Evolutionary conservation across 1,140 invertebrate species (phyloP), one percentile per base, ranked within the genome.

Genomic region (Parasteatoda tepidariorum): DNA sequence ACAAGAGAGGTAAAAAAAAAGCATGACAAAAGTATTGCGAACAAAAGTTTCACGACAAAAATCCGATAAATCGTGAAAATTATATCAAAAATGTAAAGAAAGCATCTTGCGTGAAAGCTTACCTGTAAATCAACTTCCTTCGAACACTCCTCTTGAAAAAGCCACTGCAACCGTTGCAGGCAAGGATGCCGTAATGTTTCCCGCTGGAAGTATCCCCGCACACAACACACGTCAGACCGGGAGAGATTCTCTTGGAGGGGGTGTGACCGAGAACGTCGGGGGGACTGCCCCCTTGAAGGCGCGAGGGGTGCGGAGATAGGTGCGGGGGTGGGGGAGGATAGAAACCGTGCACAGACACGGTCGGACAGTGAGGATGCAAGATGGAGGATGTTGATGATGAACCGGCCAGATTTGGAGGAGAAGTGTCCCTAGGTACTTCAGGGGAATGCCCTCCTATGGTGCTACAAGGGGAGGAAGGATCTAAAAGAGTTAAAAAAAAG

Each of bases 141-240:
- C 98, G 91, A 31, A 99, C 98, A 85, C 96, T 98, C 84, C 98
- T 90, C 88, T 99, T 99, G 91, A 99, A 99, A 91, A 99, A 99
- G 2, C 98, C 98, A 64, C 95, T 97, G 91, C 98, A 99, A 0
- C 98, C 98, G 87, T 99, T 99, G 89, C 98, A 99, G 0, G 97
- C 98, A n/a, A 99, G 91, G 85, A 99, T 99, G 0, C 98, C 98
- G 89, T 98, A 99, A 89, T 99, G 97, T 88, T 99, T 99, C 0
- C 98, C 98, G 5, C 95, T 97, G 74, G 96, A 97, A 1, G 96
- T 98, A 88, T 99, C 97, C 0, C 97, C 97, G 87, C 98, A 99
- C 1, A 99, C 97, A 31, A 98, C 95, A 88, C 97, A 99, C 31
- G 88, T 86, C 33, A 91, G 86, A 2, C 89, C 89, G 0, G 88